Conservation (phyloP, 2,113 vertebrate species). For the Murina feae region DNA sequence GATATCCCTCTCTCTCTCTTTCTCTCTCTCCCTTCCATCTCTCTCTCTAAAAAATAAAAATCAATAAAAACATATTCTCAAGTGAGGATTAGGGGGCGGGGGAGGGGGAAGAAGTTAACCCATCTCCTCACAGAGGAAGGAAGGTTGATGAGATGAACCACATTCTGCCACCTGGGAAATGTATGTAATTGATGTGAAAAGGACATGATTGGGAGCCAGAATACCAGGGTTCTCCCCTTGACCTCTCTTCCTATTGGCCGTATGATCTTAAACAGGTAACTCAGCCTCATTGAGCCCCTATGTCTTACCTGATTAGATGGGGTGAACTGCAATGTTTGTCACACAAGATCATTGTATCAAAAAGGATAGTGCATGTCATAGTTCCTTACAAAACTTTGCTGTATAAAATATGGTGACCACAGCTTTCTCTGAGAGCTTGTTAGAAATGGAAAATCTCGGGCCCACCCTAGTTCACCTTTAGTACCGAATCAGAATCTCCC, state of each 20-base stretch:
- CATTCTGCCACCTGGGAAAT: neutral
- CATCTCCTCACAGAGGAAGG: neutral
- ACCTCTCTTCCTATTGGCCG: neutral
- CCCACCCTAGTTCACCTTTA: neutral
- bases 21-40: no score
- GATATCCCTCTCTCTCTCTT: neutral
- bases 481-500: neutral
- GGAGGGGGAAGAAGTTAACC: neutral
- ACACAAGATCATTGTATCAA: neutral
- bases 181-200: neutral
- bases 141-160: neutral
- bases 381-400: neutral
- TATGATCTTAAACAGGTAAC: neutral
- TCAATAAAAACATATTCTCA: neutral
- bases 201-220: neutral
- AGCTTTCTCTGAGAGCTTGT: neutral
- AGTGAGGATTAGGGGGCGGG: neutral
- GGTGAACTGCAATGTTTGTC: neutral
- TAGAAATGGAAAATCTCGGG: neutral
- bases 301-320: neutral
- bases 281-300: neutral
- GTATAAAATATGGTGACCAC: neutral
- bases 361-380: neutral
- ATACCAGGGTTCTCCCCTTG: neutral
- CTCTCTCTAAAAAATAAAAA: neutral